These are phyloP conservation scores for Hydropotes inermis DNA, from an alignment of 2,113 vertebrate genomes.

Conservation along the genomic window DNA sequence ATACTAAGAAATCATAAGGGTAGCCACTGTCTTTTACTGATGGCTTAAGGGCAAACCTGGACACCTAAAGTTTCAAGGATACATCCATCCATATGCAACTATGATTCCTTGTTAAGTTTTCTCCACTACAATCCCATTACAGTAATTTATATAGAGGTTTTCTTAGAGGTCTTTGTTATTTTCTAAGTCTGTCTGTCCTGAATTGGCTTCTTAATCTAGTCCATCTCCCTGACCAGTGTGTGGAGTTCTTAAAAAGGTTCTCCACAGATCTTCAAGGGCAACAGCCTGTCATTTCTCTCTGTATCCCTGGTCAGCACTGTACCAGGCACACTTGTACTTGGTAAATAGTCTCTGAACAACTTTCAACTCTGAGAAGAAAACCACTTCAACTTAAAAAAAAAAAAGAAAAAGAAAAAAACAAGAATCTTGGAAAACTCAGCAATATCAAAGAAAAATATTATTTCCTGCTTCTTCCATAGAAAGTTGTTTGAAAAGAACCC, in stretches of 20 bases:
- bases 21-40: not conserved
- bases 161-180: not conserved
- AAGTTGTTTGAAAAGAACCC: not conserved
- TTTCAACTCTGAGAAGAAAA: not conserved
- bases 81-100: not conserved
- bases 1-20: constrained; percentile 3
- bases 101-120: not conserved
- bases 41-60: not conserved
- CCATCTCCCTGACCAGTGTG: not conserved
- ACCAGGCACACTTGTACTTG: not conserved
- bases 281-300: not conserved
- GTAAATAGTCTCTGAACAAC: not conserved
- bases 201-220: constrained; percentile 6
- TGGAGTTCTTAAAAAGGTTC: not conserved
- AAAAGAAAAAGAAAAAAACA: not conserved
- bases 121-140: not conserved
- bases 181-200: not conserved
- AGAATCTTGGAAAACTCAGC: not conserved
- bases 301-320: not conserved
- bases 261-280: not conserved
- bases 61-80: not conserved
- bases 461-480: not conserved
- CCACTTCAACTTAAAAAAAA: not conserved
- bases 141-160: not conserved
- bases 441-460: not conserved